A percentile compares a stretch with the other conserved stretches of the same genome.
These are phyloP conservation scores for Onychomys torridus DNA, from an alignment of 2,797 vertebrate species.

Conservation along the genomic window DNA sequence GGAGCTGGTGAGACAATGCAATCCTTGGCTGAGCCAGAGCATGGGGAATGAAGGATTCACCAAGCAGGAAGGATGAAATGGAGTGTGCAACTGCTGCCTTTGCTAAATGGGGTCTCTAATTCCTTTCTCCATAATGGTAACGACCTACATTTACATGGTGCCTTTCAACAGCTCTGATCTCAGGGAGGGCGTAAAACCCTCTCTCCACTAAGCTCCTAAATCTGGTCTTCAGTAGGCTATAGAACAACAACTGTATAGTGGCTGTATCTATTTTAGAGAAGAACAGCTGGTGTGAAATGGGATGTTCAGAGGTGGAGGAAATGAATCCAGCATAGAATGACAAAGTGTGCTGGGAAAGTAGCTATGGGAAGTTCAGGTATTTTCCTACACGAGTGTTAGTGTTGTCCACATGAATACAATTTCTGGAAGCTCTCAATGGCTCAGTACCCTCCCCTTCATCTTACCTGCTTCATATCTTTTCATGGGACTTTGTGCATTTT, in stretches of 20 bases:
- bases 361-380: neutral
- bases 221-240: conserved; percentile 12
- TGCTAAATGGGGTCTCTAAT: conserved; percentile 64
- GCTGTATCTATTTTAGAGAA: conserved; percentile 10
- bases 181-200: neutral
- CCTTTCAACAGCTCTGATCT: conserved; percentile 55
- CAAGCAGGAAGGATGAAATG: conserved; percentile 56
- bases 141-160: conserved; percentile 10
- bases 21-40: conserved; percentile 10
- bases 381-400: neutral
- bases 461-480: neutral
- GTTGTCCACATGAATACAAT: neutral
- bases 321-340: neutral
- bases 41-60: conserved; percentile 38
- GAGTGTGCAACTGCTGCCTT: neutral
- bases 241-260: conserved; percentile 12
- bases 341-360: neutral
- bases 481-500: neutral
- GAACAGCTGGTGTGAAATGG: conserved; percentile 8
- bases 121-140: conserved; percentile 61
- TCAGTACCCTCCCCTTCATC: neutral
- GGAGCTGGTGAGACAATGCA: conserved; percentile 5
- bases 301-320: neutral
- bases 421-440: neutral
- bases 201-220: conserved; percentile 30